phyloP scores from a whole-genome alignment of 2,113 vertebrate species.

The Leucopsar rothschildi region DNA sequence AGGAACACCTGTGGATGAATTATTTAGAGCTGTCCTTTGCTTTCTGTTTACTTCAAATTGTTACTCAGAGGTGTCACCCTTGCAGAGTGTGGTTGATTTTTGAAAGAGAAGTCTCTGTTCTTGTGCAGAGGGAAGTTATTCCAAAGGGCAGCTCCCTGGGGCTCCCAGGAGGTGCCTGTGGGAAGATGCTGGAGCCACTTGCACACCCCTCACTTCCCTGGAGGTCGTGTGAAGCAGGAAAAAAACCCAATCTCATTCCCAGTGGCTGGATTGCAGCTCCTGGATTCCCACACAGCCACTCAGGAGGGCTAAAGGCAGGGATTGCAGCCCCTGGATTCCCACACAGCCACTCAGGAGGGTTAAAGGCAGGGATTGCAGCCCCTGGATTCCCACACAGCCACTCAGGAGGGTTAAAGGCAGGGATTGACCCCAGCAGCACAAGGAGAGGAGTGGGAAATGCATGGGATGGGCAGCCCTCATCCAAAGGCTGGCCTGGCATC shows the following conservation, averaged over 20 bases:
- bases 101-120: not conserved
- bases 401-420: not conserved
- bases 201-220: not conserved
- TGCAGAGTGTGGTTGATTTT: not conserved
- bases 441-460: not conserved
- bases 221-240: conserved; percentile 10
- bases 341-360: too few species aligned
- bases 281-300: too few species aligned
- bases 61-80: not conserved
- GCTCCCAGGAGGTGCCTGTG: conserved; percentile 17
- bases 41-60: not conserved
- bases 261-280: too few species aligned
- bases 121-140: not conserved
- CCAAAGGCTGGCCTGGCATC: not conserved
- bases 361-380: not conserved
- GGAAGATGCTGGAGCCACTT: not conserved
- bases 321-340: not conserved
- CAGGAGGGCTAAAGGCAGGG: not conserved
- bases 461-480: not conserved
- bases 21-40: not conserved
- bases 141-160: not conserved
- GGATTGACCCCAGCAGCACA: not conserved
- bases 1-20: not conserved
- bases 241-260: not conserved
- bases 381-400: not conserved